phyloP scores from a whole-genome alignment of 2,888 invertebrate species.

The Spialia ferax region DNA sequence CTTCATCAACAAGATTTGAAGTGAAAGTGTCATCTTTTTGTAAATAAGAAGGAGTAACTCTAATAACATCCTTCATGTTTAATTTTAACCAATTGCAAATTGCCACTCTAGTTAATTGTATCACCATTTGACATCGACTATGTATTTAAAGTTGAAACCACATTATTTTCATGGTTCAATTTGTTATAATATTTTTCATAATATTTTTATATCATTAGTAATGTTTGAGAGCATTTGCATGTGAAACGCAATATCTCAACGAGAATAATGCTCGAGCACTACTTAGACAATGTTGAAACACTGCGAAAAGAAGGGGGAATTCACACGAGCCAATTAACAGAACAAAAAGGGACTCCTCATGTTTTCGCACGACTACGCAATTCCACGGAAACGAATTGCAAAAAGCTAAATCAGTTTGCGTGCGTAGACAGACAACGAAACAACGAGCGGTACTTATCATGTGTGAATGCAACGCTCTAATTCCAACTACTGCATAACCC shows the following conservation, averaged over 20 bases:
- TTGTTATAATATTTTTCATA: too few relatives aligned
- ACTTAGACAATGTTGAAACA: conserved; percentile 23
- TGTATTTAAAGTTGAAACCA: too few relatives aligned
- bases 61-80: too few relatives aligned
- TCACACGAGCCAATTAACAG: conserved; percentile 39
- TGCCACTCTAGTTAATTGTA: too few relatives aligned
- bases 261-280: conserved; percentile 27
- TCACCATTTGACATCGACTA: too few relatives aligned
- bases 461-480: conserved; percentile 81
- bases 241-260: conserved; percentile 12
- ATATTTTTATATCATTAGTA: too few relatives aligned
- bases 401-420: conserved; percentile 65
- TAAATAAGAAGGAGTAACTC: too few relatives aligned
- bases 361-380: conserved; percentile 56
- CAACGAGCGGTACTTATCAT: conserved; percentile 63
- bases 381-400: conserved; percentile 64
- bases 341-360: conserved; percentile 29
- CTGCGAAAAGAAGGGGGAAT: conserved; percentile 1
- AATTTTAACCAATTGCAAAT: too few relatives aligned
- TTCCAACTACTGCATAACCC: conserved; percentile 60
- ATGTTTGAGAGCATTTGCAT: conserved; percentile 9
- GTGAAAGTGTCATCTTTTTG: too few relatives aligned
- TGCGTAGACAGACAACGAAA: conserved; percentile 67
- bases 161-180: too few relatives aligned
- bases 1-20: too few relatives aligned